Evolutionary conservation across 2,888 invertebrate species (phyloP).

Genomic region (Conomelus anceps): DNA sequence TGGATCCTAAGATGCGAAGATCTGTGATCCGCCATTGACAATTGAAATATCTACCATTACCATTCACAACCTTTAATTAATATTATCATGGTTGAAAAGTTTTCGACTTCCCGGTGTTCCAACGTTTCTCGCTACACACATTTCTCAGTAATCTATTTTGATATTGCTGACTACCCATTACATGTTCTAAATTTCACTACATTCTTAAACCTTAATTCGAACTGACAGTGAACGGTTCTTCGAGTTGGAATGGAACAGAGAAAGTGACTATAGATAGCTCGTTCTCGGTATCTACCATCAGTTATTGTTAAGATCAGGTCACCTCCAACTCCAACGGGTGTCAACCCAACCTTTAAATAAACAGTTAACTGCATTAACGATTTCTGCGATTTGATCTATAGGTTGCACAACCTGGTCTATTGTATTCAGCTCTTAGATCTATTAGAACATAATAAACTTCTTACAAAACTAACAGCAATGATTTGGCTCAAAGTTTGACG

Average conservation of each 20-base stretch:
- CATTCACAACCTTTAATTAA: too few relatives aligned
- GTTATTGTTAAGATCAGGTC: not conserved
- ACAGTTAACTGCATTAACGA: not conserved
- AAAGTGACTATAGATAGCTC: not conserved
- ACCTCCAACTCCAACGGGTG: not conserved
- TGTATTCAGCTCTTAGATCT: not conserved
- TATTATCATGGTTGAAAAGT: too few relatives aligned
- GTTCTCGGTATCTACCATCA: not conserved
- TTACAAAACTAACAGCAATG: not conserved
- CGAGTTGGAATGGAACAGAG: not conserved
- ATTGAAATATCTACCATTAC: too few relatives aligned
- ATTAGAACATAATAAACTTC: not conserved
- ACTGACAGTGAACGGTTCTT: not conserved
- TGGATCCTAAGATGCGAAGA: too few relatives aligned
- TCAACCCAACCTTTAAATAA: not conserved
- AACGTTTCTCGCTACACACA: too few relatives aligned
- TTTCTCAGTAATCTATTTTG: not conserved
- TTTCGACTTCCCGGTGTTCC: too few relatives aligned
- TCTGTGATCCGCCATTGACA: too few relatives aligned
- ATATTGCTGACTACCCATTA: not conserved
- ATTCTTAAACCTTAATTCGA: not conserved
- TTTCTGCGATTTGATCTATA: not conserved
- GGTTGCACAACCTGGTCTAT: not conserved
- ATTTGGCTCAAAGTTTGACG: not conserved
- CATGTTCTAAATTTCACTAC: not conserved